Evolutionary conservation across 2,888 invertebrate species (phyloP), one percentile per base, ranked within the genome.

Genomic region (Andrena marginata): DNA sequence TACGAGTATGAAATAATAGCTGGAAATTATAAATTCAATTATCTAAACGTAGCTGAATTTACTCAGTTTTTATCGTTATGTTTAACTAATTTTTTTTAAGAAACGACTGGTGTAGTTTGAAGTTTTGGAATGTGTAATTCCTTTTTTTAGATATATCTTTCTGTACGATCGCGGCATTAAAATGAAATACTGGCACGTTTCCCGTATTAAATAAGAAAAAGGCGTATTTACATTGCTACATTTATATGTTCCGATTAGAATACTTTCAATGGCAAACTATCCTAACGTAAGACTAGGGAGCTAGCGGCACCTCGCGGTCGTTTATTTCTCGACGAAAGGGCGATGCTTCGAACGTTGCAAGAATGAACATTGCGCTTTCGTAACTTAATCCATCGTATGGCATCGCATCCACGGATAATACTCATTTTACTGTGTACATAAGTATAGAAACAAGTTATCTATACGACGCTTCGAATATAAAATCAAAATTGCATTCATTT

Each of bases 401-500:
- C 91, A 91, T 85, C 91, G 71, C 69, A 91, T 91, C 88, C 91
- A 91, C 91, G 91, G 90, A 82, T 82, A 88, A 85, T 88, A 80
- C 79, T 85, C 80, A 77, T 82, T 85, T 75, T 13, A 33, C 26
- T 67, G 77, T 26, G 62, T 42, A 79, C 51, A 13, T 20, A 62
- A 63, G 16, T 54, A 77, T 42, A 60, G 26, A 73, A 69, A 74
- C 29, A 33, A 69, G 60, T 59, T 29, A 70, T 42, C 59, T 35
- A 72, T 62, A 62, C 42, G 23, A 49, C 62, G 56, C 10, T 48
- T 54, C 20, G 23, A 73, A 51, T 42, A 59, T 64, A 62, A 62
- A 48, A 65, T 48, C 7, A 69, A 80, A 91, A 93, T 93, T 93
- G 93, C 93, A 93, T 91, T 90, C 83, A 77, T 77, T 85, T 84